phyloP scores from a whole-genome alignment of 2,113 vertebrate species.

The Orycteropus afer region DNA sequence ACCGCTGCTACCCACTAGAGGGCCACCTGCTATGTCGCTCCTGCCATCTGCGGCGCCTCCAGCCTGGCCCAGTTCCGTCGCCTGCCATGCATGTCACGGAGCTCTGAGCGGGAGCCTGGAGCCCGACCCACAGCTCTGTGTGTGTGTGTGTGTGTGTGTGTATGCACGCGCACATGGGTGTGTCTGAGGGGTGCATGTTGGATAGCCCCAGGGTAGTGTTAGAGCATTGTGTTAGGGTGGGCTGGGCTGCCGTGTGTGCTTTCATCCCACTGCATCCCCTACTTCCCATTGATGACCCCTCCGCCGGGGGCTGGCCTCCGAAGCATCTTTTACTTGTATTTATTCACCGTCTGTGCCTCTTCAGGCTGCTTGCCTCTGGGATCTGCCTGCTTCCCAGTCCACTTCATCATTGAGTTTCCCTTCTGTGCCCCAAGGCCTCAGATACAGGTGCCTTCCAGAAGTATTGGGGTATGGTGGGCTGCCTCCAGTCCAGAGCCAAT shows the following conservation, averaged over 20 bases:
- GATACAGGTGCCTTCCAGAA: neutral
- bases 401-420: neutral
- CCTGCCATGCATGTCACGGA: conserved; percentile 96
- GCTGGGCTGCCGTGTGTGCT: neutral
- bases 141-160: neutral
- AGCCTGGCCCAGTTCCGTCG: conserved; percentile 87
- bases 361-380: neutral
- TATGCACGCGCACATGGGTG: neutral
- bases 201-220: neutral
- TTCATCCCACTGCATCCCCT: neutral
- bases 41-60: conserved; percentile 95
- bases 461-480: neutral
- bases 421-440: neutral
- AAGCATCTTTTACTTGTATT: conserved; percentile 66
- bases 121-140: neutral
- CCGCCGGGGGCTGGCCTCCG: conserved; percentile 76
- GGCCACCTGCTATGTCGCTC: conserved; percentile 96
- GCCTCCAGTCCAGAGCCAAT: neutral
- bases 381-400: neutral
- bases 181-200: neutral
- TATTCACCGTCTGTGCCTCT: conserved; percentile 77
- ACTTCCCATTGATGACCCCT: conserved; percentile 42
- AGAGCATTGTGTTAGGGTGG: neutral
- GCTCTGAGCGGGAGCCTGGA: conserved; percentile 87
- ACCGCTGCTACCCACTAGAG: conserved; percentile 96